Conservation (phyloP, 2,797 vertebrate genomes). For the Gorsachius magnificus region DNA sequence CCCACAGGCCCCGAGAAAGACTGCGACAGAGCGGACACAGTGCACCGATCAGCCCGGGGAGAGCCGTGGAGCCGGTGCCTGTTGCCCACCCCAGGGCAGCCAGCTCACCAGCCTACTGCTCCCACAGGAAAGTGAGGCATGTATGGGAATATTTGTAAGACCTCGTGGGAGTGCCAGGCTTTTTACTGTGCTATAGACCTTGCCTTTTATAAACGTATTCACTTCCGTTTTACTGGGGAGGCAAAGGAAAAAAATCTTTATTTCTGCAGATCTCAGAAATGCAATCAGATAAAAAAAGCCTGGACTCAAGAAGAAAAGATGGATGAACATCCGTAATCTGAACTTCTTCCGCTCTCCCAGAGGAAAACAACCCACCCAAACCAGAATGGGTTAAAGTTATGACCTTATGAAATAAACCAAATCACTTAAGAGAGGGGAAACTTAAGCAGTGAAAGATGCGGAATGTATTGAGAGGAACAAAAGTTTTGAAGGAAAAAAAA, state of each 20-base stretch:
- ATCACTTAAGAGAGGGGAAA: background rate
- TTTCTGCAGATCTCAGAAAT: background rate
- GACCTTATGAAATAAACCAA: background rate
- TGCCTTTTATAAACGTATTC: background rate
- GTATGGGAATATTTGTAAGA: background rate
- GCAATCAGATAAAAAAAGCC: background rate
- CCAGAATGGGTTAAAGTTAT: background rate
- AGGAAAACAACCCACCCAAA: background rate
- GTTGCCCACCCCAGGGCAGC: accelerated
- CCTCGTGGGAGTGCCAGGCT: background rate
- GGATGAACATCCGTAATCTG: background rate
- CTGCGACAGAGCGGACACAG: accelerated
- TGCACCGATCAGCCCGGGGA: accelerated
- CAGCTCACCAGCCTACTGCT: background rate
- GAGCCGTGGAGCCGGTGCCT: background rate
- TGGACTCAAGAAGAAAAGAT: background rate
- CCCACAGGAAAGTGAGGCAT: background rate
- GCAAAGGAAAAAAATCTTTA: background rate
- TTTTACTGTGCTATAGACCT: background rate
- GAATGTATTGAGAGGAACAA: background rate
- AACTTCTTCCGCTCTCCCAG: background rate
- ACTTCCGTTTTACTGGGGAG: background rate
- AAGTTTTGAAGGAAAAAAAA: background rate
- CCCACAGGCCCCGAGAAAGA: accelerated
- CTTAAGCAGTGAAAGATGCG: background rate